phyloP scores from a whole-genome alignment of 2,113 vertebrate genomes.

The Hipposideros armiger region DNA sequence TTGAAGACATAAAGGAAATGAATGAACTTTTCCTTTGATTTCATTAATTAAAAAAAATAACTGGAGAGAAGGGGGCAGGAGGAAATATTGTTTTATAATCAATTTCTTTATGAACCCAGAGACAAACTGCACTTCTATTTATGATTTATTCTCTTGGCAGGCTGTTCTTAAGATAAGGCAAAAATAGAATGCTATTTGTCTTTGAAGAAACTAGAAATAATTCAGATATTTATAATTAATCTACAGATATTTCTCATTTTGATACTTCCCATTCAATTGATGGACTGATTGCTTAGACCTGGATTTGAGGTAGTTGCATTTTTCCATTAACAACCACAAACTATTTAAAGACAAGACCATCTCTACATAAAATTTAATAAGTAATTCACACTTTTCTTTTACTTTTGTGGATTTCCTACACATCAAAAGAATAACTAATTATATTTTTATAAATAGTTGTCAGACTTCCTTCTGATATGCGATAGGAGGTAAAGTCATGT shows the following conservation, averaged over 20 bases:
- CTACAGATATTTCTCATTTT: background rate
- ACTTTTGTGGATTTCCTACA: background rate
- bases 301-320: background rate
- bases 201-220: background rate
- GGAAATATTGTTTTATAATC: background rate
- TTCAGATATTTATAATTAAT: background rate
- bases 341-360: background rate
- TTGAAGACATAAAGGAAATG: background rate
- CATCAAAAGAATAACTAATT: background rate
- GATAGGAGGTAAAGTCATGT: background rate
- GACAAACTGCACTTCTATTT: background rate
- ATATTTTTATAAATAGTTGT: background rate
- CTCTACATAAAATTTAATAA: background rate
- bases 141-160: background rate
- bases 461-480: background rate
- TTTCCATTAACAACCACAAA: background rate
- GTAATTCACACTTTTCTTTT: background rate
- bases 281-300: background rate
- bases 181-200: background rate
- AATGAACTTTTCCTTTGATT: background rate
- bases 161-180: background rate
- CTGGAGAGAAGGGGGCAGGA: too few species aligned
- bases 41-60: background rate
- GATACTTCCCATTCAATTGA: background rate
- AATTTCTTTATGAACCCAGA: background rate